Evolutionary conservation across 2,113 vertebrate genomes (phyloP).

Genomic region (Rhynchomys soricoides): DNA sequence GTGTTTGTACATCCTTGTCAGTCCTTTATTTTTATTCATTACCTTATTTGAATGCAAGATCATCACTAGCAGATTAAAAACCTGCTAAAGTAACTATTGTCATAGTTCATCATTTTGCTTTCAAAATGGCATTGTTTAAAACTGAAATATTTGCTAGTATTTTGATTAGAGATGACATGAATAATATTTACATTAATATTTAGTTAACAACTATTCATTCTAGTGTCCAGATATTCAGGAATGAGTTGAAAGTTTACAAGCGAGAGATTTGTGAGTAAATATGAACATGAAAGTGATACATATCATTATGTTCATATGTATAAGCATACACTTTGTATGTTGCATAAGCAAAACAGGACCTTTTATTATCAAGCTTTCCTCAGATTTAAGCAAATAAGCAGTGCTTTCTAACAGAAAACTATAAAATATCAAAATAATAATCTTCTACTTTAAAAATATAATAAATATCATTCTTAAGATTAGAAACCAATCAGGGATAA

Average conservation of each 20-base stretch:
- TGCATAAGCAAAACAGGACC: not conserved
- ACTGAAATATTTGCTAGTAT: not conserved
- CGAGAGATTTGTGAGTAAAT: not conserved
- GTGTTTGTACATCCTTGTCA: not conserved
- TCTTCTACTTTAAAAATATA: slow-evolving; percentile 25
- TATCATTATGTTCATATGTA: not conserved
- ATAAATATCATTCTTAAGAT: slow-evolving; percentile 29
- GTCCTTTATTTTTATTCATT: not conserved
- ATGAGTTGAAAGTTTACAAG: slow-evolving; percentile 1
- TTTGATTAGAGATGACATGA: not conserved
- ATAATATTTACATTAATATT: slow-evolving; percentile 29
- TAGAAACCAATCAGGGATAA: slow-evolving; percentile 59
- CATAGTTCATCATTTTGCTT: not conserved
- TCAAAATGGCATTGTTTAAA: not conserved
- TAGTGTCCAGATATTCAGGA: not conserved
- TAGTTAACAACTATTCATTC: not conserved
- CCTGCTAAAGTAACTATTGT: not conserved
- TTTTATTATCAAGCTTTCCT: not conserved
- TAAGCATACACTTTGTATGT: not conserved
- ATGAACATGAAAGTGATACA: not conserved
- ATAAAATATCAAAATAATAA: slow-evolving; percentile 52
- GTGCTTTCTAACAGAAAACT: not conserved
- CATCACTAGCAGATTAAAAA: not conserved
- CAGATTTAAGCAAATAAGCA: not conserved
- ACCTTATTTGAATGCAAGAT: not conserved